These are phyloP conservation scores for Dilophus febrilis DNA, from an alignment of 2,888 invertebrate species.

Conservation along the genomic window DNA sequence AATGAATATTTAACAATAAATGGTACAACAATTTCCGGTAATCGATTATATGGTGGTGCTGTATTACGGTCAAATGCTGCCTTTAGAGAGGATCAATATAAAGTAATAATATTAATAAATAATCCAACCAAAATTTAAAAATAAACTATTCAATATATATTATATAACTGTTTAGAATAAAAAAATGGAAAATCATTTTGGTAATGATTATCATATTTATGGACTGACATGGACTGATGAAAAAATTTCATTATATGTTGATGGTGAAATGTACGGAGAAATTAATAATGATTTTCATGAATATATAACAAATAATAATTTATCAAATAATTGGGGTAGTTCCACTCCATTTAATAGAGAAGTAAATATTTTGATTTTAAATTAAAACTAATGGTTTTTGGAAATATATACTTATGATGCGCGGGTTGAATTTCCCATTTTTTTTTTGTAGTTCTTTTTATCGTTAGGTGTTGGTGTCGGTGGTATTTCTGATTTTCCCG, in stretches of 20 bases:
- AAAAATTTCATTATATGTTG: constrained; percentile 28
- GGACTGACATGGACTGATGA: constrained; percentile 42
- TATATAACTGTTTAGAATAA: too few relatives aligned
- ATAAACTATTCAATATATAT: too few relatives aligned
- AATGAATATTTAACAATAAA: constrained; percentile 29
- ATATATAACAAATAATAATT: too few relatives aligned
- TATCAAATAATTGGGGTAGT: constrained; percentile 35
- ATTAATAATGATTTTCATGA: too few relatives aligned
- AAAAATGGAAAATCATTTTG: constrained; percentile 33
- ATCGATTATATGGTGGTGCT: constrained; percentile 18
- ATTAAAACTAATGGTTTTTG: too few relatives aligned
- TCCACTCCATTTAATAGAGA: constrained; percentile 57
- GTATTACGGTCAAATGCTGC: too few relatives aligned
- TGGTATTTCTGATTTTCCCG: constrained; percentile 53
- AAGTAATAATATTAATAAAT: too few relatives aligned
- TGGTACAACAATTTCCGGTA: constrained; percentile 18
- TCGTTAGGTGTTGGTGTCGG: constrained; percentile 63
- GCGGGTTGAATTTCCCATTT: too few relatives aligned
- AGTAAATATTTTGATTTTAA: constrained; percentile 30
- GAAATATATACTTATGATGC: too few relatives aligned
- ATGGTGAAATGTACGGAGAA: constrained; percentile 36
- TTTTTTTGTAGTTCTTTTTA: constrained; percentile 50
- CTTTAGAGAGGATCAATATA: too few relatives aligned
- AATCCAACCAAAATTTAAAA: too few relatives aligned
- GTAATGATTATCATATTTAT: constrained; percentile 49